These are phyloP conservation scores for Thereva nobilitata DNA, from an alignment of 2,888 invertebrate genomes.

Conservation along the genomic window DNA sequence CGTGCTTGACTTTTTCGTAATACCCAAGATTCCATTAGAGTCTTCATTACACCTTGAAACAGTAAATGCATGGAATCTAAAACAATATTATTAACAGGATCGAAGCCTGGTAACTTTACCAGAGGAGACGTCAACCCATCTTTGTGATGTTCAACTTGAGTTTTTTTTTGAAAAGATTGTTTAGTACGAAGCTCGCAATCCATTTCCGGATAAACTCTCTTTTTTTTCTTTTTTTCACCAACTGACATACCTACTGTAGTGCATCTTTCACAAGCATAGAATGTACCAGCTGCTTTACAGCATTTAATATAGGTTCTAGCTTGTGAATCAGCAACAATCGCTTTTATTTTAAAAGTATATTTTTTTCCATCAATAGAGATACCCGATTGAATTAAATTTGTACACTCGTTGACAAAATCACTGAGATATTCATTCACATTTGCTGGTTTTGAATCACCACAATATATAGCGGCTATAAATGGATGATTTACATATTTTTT, in stretches of 20 bases:
- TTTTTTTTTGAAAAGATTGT: not conserved
- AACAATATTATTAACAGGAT: not conserved
- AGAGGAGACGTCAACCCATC: not conserved
- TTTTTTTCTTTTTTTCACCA: not conserved
- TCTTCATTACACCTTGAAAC: not conserved
- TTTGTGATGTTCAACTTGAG: not conserved
- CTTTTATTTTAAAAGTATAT: not conserved
- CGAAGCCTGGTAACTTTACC: not conserved
- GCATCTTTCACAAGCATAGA: conserved; percentile 2
- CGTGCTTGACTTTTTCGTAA: not conserved
- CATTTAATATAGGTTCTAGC: no score
- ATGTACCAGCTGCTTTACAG: not conserved
- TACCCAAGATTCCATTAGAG: not conserved
- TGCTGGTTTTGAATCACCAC: not conserved
- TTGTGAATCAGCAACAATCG: not conserved
- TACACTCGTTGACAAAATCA: not conserved
- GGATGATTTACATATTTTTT: not conserved
- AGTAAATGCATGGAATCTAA: not conserved
- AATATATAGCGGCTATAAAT: not conserved
- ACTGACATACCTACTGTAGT: not conserved
- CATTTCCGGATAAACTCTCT: conserved; percentile 1
- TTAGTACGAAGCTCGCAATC: not conserved
- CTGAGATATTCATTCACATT: not conserved
- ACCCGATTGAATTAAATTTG: not conserved
- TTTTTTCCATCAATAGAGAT: not conserved